These are phyloP conservation scores for Chinchilla lanigera DNA, from an alignment of 2,113 vertebrate species.

Conservation along the genomic window DNA sequence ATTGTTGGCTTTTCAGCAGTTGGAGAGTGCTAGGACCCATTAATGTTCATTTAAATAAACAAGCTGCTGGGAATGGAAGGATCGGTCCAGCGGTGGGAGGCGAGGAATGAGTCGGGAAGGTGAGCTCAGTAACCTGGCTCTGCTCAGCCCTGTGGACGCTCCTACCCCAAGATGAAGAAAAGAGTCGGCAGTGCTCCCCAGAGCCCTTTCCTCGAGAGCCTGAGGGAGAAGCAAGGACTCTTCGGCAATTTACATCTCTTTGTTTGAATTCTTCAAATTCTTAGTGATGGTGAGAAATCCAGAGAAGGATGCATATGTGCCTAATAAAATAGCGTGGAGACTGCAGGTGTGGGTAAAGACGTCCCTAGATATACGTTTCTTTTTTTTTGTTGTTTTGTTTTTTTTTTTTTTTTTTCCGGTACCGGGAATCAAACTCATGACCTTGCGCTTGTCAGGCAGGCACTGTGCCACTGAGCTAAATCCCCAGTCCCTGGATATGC, in stretches of 20 bases:
- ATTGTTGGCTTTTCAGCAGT: slow-evolving; percentile 26
- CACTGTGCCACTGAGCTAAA: no score
- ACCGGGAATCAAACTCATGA: no score
- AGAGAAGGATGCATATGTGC: neutral
- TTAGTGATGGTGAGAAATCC: neutral
- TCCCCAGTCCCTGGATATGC: no score
- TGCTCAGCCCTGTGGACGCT: neutral
- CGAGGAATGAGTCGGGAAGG: neutral
- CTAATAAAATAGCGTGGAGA: slow-evolving; percentile 5
- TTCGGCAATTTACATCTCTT: neutral
- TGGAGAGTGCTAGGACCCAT: neutral
- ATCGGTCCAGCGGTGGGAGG: neutral
- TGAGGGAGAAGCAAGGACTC: neutral
- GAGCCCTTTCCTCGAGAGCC: neutral
- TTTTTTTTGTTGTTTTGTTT: no score
- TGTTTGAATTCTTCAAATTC: neutral
- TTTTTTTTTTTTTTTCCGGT: no score
- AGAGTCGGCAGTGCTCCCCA: neutral
- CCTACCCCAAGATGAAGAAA: neutral
- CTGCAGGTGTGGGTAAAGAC: neutral
- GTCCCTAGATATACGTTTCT: no score
- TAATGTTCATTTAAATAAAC: slow-evolving; percentile 29
- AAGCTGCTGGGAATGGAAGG: neutral
- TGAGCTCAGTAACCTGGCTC: neutral
- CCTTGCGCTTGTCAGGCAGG: no score